Evolutionary conservation across 2,113 vertebrate species (phyloP), one percentile per base, ranked within the genome.

Genomic region (Psittacara wagleri): DNA sequence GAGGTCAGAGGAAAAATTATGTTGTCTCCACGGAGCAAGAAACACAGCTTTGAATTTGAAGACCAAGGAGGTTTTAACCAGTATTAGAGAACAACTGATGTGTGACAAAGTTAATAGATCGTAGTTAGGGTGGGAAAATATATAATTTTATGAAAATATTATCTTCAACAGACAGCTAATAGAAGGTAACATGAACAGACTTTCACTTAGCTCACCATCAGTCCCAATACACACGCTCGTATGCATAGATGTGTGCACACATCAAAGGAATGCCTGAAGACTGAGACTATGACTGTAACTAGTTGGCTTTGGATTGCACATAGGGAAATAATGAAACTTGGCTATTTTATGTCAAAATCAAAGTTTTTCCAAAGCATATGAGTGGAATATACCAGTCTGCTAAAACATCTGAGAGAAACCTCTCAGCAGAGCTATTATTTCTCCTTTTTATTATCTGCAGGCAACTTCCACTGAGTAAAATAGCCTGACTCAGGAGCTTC

Each of bases 371-470:
- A 51, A 79, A 91, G 78, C 37, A 15, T 52, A 14, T 92, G 77
- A 93, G 81, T 76, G 73, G 62, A 91, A 86, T 48, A 96, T 64
- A 83, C 64, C 28, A 82, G 48, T 80, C 52, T 89, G 51, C 31
- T n/a, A 81, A 89, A 93, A 75, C 57, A 82, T 79, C 85, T 97
- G 86, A 92, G 52, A 54, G 81, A 91, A 81, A 6, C 13, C 48
- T 72, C 79, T 89, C 80, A 63, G 76, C 76, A 95, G 92, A 83
- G 73, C 49, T 94, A 82, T 93, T 95, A 96, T 90, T 91, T 96
- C 82, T 92, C 62, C 67, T 82, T 97, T 93, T 92, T 75, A 49
- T 18, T 72, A 77, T 90, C 76, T 93, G 35, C 61, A 92, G 88
- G 94, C 52, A 70, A 72, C 80, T 80, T 97, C 76, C 43, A n/a